These are phyloP conservation scores for Drosophila rhopaloa DNA, from an alignment of 1,140 invertebrate genomes.

Conservation along the genomic window DNA sequence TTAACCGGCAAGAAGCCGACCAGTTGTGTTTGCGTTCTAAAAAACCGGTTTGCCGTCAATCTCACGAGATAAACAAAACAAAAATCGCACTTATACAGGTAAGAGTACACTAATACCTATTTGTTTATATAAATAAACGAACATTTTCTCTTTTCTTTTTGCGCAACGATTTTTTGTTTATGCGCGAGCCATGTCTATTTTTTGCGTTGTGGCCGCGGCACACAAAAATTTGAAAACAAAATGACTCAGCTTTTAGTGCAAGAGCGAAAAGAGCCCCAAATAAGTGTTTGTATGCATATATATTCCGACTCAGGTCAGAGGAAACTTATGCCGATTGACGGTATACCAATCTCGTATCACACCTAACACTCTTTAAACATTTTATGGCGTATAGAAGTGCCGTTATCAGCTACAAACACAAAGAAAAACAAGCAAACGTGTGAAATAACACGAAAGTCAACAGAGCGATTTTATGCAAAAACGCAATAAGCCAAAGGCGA, in stretches of 20 bases:
- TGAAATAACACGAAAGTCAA: constrained; percentile 33
- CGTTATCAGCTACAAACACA: constrained; percentile 44
- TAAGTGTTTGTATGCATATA: constrained; percentile 21
- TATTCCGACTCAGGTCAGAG: constrained; percentile 20
- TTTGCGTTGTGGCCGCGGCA: constrained; percentile 57
- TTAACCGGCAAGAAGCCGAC: constrained; percentile 49
- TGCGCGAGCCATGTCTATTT: constrained; percentile 48
- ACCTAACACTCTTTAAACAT: constrained; percentile 22
- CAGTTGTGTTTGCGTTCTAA: constrained; percentile 53
- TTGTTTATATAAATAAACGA: constrained; percentile 40
- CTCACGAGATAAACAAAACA: constrained; percentile 39
- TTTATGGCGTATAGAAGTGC: constrained; percentile 23
- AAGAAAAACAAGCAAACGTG: constrained; percentile 44
- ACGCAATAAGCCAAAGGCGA: constrained; percentile 61
- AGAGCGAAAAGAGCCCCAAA: constrained; percentile 43
- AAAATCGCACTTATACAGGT: constrained; percentile 19
- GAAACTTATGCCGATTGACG: constrained; percentile 48
- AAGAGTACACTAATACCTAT: constrained; percentile 17
- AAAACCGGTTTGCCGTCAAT: constrained; percentile 59
- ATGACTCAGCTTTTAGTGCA: constrained; percentile 67
- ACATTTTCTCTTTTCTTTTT: constrained; percentile 70
- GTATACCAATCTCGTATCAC: constrained; percentile 36
- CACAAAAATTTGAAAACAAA: constrained; percentile 59
- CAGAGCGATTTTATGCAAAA: constrained; percentile 66
- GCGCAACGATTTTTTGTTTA: constrained; percentile 51